Evolutionary conservation across 2,113 vertebrate genomes (phyloP).

Genomic region (Scytalopus superciliaris): DNA sequence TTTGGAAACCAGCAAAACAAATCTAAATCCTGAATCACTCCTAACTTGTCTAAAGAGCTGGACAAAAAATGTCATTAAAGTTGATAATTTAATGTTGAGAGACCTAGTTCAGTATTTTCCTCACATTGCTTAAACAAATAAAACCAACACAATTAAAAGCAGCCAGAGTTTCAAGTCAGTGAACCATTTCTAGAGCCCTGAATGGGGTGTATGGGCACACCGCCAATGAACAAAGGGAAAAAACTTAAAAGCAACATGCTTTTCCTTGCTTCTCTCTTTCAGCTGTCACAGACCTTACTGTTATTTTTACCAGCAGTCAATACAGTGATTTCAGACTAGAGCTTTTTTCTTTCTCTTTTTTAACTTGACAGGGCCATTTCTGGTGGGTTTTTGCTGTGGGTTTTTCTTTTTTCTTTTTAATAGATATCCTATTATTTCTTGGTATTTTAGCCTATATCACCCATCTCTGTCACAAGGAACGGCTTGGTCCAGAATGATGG

Average conservation of each 20-base stretch:
- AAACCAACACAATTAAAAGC: constrained; percentile 29
- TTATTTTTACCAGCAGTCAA: constrained; percentile 37
- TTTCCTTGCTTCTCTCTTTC: constrained; percentile 15
- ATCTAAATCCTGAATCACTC: not conserved
- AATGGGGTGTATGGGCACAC: not conserved
- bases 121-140: constrained; percentile 41
- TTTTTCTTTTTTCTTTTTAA: not conserved
- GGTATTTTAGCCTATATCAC: not conserved
- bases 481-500: not conserved
- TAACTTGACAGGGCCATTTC: not conserved
- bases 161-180: constrained; percentile 33
- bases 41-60: not conserved
- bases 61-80: not conserved
- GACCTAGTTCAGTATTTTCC: constrained; percentile 3
- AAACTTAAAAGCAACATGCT: constrained; percentile 44
- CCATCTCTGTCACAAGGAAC: not conserved
- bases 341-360: not conserved
- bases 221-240: constrained; percentile 11
- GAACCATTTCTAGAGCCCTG: constrained; percentile 27
- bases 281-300: constrained; percentile 8
- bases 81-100: not conserved
- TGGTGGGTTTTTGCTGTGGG: not conserved
- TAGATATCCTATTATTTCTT: not conserved
- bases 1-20: constrained; percentile 16
- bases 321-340: not conserved